Evolutionary conservation across 2,113 vertebrate species (phyloP).

Genomic region (Xenus cinereus): DNA sequence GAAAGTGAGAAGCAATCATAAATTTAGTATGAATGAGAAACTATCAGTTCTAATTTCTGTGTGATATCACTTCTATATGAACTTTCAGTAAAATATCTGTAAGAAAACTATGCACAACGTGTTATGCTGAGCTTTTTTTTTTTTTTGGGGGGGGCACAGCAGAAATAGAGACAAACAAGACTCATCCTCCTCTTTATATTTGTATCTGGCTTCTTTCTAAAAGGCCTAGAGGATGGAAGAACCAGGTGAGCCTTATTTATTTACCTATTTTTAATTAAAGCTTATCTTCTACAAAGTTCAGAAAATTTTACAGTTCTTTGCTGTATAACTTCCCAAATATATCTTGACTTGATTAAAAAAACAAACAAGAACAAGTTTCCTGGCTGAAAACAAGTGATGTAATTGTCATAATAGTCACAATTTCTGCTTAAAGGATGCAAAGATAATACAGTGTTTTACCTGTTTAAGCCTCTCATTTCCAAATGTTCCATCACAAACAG

Average conservation of each 20-base stretch:
- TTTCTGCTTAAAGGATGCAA: neutral
- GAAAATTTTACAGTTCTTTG: neutral
- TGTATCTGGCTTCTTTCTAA: neutral
- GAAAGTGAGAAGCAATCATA: neutral
- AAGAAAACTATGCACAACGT: neutral
- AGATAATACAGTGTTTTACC: constrained; percentile 64
- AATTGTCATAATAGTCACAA: neutral
- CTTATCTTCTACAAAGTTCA: neutral
- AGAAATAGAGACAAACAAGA: neutral
- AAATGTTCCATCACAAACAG: constrained; percentile 91
- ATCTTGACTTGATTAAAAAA: neutral
- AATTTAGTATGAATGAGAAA: neutral
- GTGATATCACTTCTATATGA: neutral
- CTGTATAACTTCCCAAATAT: neutral
- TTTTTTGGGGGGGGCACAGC: neutral
- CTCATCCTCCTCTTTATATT: neutral
- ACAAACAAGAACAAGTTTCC: neutral
- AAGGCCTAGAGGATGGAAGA: neutral
- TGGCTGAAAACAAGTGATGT: neutral
- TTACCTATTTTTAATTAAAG: neutral
- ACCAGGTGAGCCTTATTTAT: neutral
- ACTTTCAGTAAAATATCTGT: neutral
- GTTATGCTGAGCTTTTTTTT: neutral
- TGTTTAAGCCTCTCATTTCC: constrained; percentile 87
- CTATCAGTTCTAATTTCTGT: neutral